Base-by-base conservation (phyloP, 2,797 vertebrate species). In the Pseudomugil tenellus region DNA sequence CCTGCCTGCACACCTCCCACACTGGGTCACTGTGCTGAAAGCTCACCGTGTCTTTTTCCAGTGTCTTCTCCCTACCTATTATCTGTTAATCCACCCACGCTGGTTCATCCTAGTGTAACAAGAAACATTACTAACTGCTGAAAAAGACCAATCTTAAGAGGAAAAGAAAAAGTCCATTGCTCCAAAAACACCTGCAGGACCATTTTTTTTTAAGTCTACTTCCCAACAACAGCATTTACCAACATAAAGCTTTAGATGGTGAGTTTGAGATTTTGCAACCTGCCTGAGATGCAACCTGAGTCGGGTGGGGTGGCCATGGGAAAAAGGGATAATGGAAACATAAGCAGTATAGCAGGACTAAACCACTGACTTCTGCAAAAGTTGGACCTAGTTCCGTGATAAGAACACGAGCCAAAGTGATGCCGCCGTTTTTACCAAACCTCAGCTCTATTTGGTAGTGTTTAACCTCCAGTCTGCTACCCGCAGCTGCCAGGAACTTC, bases 31-130 rank as follows among this genome's bases (percentile, higher is more conserved):
- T 39, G 28, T 16, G 79, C 75, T 81, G 76, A 84, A 85, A 87
- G 82, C 84, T 80, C 69, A 32, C 68, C 9, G 34, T 69, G 76
- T 81, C 77, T 83, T 72, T 68, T 68, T 58, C 69, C 74, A 59
- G 16, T 81, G 83, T 84, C 77, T 86, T 78, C 75, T 74, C 70
- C 72, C 71, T 58, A 58, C 73, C 76, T 74, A 85, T 91, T 89
- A 90, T 89, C 86, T 72, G 80, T 76, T 88, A 74, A 86, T 82
- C 88, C 91, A 48, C 90, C 91, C 88, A 91, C 87, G 55, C 76
- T 37, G 73, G 88, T 85, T 89, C 83, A 81, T 74, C 80, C 71
- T 81, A 37, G 67, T 74, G 67, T 70, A 86, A 84, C 81, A 76
- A 74, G 69, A 83, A 86, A 81, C 80, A 70, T 72, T 72, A 83